Base-by-base conservation (phyloP, 2,888 invertebrate genomes). In the Xanthorhoe spadicearia region DNA sequence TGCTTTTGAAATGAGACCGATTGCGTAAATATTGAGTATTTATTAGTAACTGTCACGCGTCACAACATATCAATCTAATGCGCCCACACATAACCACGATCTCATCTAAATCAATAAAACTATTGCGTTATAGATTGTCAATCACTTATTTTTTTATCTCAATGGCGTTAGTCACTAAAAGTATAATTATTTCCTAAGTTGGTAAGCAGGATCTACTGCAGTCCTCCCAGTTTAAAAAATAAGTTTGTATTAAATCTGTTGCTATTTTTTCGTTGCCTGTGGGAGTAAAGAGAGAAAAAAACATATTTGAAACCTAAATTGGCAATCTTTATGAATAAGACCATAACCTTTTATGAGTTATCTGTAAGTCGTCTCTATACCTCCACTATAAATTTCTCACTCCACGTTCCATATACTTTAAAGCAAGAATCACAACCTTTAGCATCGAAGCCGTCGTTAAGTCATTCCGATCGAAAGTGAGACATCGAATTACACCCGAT, bases 401-500 rank as follows among this genome's bases (percentile, higher is more conserved):
- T 63, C 63, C 52, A 9, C 52, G 59, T n/a, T 49, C 54, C 32
- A 50, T 61, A 55, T 56, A 63, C 55, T 60, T 51, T 55, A 32
- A 32, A 62, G 15, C 51, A 32, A 49, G 57, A 63, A 63, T 67
- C 66, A 66, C 66, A 55, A 62, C 62, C 53, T 54, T 57, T 58
- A 64, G 53, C 53, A 65, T 58, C 63, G 17, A 32, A 6, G 32
- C 55, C 56, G 38, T 64, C 61, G 68, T 68, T 72, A 71, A 67
- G 74, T 77, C 71, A 74, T 74, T 76, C 74, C 75, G 70, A 79
- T 77, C 77, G 80, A 83, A 85, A 84, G 83, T 82, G 80, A 79
- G 79, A 80, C 78, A 77, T 83, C 77, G 81, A 78, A 82, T 83
- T 78, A 79, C 82, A 79, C 83, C 80, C 84, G 83, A 85, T 85